A percentile compares a stretch with the other conserved stretches of the same genome.
phyloP scores from a whole-genome alignment of 2,888 invertebrate genomes.

The Zootermopsis nevadensis region DNA sequence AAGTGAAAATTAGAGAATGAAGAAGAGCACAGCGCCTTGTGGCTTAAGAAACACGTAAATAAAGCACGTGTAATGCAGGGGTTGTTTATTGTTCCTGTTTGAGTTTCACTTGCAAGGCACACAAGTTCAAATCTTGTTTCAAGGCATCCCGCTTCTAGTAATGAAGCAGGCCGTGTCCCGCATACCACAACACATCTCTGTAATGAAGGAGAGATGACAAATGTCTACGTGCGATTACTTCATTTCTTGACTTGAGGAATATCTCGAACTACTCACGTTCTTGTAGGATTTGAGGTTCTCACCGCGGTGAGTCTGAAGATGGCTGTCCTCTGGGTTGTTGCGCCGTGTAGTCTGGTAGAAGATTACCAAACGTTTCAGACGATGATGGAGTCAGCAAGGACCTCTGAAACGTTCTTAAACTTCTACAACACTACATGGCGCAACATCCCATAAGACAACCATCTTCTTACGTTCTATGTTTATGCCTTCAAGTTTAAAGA shows the following conservation, averaged over 20 bases:
- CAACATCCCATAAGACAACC: no score
- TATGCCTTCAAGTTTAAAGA: no score
- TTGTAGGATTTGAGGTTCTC: no score
- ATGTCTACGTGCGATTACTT: not conserved
- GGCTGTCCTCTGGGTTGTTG: no score
- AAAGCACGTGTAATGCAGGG: not conserved
- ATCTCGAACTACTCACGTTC: not conserved
- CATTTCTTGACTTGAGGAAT: not conserved
- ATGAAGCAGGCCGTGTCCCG: not conserved
- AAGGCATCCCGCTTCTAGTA: not conserved
- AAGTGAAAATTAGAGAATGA: not conserved
- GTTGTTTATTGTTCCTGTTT: not conserved
- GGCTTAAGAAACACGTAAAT: not conserved
- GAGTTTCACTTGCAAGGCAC: constrained; percentile 2
- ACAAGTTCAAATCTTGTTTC: not conserved
- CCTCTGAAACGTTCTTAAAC: no score
- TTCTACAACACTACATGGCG: no score
- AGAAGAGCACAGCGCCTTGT: not conserved
- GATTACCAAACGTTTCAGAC: no score
- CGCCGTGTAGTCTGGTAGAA: no score
- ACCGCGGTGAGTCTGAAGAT: no score
- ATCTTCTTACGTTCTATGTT: no score
- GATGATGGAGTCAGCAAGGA: no score
- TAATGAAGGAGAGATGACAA: not conserved
- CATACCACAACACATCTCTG: not conserved